Conservation (phyloP, 1,140 invertebrate species). For the Cyclargus thomasi region DNA sequence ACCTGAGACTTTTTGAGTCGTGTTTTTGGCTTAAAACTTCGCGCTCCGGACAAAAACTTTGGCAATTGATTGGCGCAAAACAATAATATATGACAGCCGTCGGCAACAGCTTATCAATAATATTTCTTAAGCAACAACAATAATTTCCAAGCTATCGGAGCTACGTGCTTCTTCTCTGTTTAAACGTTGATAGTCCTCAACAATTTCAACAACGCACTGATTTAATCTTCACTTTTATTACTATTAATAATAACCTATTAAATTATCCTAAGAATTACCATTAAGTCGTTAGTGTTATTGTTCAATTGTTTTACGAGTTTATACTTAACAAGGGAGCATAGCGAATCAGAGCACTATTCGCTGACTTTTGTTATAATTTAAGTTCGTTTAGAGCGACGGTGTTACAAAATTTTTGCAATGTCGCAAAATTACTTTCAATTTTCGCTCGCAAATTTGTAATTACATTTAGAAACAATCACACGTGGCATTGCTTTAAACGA, state of each 20-base stretch:
- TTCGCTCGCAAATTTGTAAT: too few relatives aligned
- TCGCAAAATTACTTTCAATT: neutral
- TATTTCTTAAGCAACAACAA: neutral
- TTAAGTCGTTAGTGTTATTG: neutral
- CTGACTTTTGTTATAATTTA: neutral
- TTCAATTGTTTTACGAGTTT: neutral
- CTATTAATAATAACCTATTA: neutral
- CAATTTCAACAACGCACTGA: neutral
- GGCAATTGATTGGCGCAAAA: neutral
- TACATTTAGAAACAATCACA: neutral
- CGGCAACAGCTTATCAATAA: neutral
- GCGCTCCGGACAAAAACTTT: neutral
- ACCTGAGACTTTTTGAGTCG: slow-evolving; percentile 28
- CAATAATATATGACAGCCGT: neutral
- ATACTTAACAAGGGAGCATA: neutral
- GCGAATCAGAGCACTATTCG: too few relatives aligned
- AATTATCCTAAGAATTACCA: neutral
- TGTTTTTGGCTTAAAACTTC: neutral
- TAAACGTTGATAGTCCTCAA: neutral
- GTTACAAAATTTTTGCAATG: neutral
- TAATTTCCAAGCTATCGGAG: neutral
- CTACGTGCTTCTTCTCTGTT: neutral
- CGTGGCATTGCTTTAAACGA: neutral
- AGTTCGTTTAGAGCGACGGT: neutral
- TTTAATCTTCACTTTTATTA: neutral